These are phyloP conservation scores for Mercenaria mercenaria DNA, from an alignment of 1,140 invertebrate species.

Conservation along the genomic window DNA sequence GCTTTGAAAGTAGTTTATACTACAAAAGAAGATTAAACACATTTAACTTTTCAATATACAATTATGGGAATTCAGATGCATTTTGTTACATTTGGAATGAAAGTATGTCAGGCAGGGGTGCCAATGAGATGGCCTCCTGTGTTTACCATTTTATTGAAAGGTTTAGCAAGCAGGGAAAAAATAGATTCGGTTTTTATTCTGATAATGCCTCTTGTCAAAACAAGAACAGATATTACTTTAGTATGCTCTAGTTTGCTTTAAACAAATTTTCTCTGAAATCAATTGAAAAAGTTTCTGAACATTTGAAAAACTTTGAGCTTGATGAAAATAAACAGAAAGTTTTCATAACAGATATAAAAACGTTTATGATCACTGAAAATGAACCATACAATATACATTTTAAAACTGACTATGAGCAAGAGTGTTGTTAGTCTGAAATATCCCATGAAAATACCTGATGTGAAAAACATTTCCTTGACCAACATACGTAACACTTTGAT, in stretches of 20 bases:
- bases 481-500: no score
- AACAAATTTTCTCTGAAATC: constrained; percentile 31
- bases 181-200: constrained; percentile 36
- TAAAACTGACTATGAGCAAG: no score
- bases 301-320: background rate
- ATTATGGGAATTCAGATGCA: constrained; percentile 16
- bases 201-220: constrained; percentile 42
- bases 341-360: no score
- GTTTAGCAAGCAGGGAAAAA: background rate
- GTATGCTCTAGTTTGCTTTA: constrained; percentile 34
- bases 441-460: no score
- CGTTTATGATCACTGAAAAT: no score
- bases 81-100: background rate
- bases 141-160: constrained; percentile 14
- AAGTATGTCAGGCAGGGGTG: background rate
- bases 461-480: no score
- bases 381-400: no score
- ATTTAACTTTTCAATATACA: constrained; percentile 42
- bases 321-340: background rate
- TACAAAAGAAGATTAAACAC: constrained; percentile 47
- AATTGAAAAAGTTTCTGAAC: constrained; percentile 3
- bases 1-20: constrained; percentile 26
- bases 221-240: constrained; percentile 34
- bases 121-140: constrained; percentile 36
- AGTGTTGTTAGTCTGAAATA: no score